Percentiles rank a stretch among this genome's conserved stretches.
These are phyloP conservation scores for Lampris incognitus DNA, from an alignment of 2,113 vertebrate species.

Conservation along the genomic window DNA sequence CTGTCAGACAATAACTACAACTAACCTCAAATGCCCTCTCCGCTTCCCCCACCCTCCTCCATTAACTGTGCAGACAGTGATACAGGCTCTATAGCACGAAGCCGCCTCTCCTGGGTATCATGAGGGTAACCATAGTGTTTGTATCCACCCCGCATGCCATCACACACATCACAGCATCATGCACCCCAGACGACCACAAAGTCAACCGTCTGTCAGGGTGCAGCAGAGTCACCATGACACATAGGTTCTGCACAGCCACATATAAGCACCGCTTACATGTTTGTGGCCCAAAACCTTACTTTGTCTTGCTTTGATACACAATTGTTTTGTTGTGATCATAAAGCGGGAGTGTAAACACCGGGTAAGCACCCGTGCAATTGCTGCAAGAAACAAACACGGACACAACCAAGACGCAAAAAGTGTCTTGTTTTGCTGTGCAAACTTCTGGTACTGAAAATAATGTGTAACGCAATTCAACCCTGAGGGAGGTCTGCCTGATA, in stretches of 20 bases:
- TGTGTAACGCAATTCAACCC: constrained; percentile 7
- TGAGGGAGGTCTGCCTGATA: constrained; percentile 70
- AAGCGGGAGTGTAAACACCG: constrained; percentile 38
- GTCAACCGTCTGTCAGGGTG: constrained; percentile 27
- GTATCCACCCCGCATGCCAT: not conserved
- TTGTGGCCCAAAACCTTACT: not conserved
- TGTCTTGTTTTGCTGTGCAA: constrained; percentile 71
- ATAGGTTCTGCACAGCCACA: not conserved
- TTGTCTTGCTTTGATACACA: not conserved
- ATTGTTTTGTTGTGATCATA: constrained; percentile 44
- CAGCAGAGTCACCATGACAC: constrained; percentile 19
- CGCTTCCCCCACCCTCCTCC: constrained; percentile 37
- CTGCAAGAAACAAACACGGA: constrained; percentile 61
- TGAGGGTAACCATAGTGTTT: constrained; percentile 20
- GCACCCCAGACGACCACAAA: not conserved
- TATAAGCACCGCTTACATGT: constrained; percentile 5
- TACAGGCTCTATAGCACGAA: constrained; percentile 9
- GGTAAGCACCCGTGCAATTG: constrained; percentile 11
- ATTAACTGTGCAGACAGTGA: constrained; percentile 6
- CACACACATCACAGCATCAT: constrained; percentile 10
- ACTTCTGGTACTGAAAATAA: constrained; percentile 59
- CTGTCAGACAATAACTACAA: constrained; percentile 58
- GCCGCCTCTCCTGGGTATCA: not conserved
- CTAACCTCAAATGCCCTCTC: constrained; percentile 54
- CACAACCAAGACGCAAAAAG: constrained; percentile 45